Conservation (phyloP, 2,888 invertebrate species). For the Disparrhopalites patrizii region DNA sequence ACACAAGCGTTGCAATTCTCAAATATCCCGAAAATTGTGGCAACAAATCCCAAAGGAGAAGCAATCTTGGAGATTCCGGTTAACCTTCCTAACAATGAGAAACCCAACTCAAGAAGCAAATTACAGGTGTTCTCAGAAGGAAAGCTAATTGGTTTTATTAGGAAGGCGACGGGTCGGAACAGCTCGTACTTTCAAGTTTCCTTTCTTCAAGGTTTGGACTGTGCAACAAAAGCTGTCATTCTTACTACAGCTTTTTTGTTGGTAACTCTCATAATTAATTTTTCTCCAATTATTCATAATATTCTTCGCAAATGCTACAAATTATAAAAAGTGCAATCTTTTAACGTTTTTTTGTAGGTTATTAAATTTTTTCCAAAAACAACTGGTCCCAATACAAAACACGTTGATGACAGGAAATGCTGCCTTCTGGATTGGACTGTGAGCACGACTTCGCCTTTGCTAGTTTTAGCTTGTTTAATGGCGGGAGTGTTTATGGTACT, state of each 20-base stretch:
- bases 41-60: neutral
- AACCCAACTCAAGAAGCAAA: neutral
- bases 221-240: neutral
- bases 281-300: too few species aligned
- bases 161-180: neutral
- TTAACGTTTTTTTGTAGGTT: too few species aligned
- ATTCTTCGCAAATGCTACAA: too few species aligned
- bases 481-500: too few species aligned
- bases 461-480: too few species aligned
- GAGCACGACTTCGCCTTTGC: too few species aligned
- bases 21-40: neutral
- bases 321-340: too few species aligned
- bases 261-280: too few species aligned
- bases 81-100: neutral
- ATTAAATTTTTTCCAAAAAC: too few species aligned
- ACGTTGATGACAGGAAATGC: too few species aligned
- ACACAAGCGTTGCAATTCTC: neutral
- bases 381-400: too few species aligned
- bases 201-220: neutral
- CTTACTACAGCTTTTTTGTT: constrained; percentile 4
- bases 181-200: neutral
- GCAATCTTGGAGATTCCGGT: constrained; percentile 3
- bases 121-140: neutral
- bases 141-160: neutral
- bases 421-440: too few species aligned